Conservation (phyloP, 2,113 vertebrate species). For the Triplophysa rosa region DNA sequence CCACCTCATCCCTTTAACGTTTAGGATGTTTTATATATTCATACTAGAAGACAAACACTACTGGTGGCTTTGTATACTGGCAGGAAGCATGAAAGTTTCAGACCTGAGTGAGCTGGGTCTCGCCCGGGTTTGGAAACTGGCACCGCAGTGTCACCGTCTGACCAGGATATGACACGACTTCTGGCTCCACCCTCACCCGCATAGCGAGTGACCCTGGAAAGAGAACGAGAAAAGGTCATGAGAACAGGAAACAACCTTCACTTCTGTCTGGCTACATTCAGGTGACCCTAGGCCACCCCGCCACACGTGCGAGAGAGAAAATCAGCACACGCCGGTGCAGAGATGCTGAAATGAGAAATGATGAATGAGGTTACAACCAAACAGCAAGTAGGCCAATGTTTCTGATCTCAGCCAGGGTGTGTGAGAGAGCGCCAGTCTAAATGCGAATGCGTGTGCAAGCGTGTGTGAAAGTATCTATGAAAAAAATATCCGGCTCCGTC, state of each 20-base stretch:
- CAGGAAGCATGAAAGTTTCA: constrained; percentile 33
- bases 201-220: constrained; percentile 67
- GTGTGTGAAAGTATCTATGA: not conserved
- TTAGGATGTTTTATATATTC: not conserved
- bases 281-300: not conserved
- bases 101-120: constrained; percentile 67
- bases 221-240: constrained; percentile 15
- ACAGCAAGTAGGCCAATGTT: constrained; percentile 40
- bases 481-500: not conserved
- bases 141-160: constrained; percentile 76
- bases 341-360: constrained; percentile 31
- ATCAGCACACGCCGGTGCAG: not conserved
- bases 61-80: not conserved
- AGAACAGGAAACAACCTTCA: constrained; percentile 21
- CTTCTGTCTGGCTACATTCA: constrained; percentile 1
- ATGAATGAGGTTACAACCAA: constrained; percentile 37
- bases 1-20: not conserved
- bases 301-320: not conserved
- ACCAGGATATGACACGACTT: constrained; percentile 77
- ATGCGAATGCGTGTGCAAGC: not conserved
- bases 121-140: constrained; percentile 65
- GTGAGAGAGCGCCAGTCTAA: not conserved
- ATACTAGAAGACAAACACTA: not conserved
- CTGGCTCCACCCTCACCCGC: constrained; percentile 72
- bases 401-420: constrained; percentile 27